Conservation (phyloP, 1,140 invertebrate species). For the Maniola jurtina region DNA sequence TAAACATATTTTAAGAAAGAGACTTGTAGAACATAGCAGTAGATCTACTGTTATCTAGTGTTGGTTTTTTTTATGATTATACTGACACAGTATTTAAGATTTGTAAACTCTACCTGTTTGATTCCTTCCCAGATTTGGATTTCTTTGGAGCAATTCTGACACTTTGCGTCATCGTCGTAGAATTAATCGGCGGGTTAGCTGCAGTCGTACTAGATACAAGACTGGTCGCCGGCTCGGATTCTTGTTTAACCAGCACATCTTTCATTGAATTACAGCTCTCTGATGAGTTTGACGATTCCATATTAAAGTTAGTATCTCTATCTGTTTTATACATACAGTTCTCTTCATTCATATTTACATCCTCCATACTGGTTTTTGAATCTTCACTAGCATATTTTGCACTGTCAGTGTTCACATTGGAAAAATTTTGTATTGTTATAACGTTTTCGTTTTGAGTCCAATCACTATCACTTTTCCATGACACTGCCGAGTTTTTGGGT, state of each 20-base stretch:
- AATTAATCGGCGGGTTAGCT: slow-evolving; percentile 53
- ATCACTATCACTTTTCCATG: slow-evolving; percentile 67
- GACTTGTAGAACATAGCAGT: too few relatives aligned
- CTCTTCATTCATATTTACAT: slow-evolving; percentile 68
- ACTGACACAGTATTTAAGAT: not conserved
- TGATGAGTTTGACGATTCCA: slow-evolving; percentile 74
- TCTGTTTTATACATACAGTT: slow-evolving; percentile 71
- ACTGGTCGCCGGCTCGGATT: slow-evolving; percentile 50
- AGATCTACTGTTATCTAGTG: too few relatives aligned
- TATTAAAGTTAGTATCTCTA: slow-evolving; percentile 71
- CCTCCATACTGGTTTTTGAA: slow-evolving; percentile 70
- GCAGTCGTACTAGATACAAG: slow-evolving; percentile 56
- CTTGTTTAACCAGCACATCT: slow-evolving; percentile 59
- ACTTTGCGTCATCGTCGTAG: slow-evolving; percentile 51
- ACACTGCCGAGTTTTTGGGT: slow-evolving; percentile 66
- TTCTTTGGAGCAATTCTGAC: slow-evolving; percentile 55
- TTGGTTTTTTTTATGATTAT: too few relatives aligned
- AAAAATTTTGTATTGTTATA: slow-evolving; percentile 60
- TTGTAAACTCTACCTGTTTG: slow-evolving; percentile 49
- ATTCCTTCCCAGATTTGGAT: slow-evolving; percentile 65
- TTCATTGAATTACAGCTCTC: slow-evolving; percentile 74
- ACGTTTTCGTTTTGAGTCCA: slow-evolving; percentile 66
- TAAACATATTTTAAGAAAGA: too few relatives aligned
- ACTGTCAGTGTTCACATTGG: slow-evolving; percentile 56
- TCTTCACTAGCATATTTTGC: slow-evolving; percentile 71